Conservation (phyloP, 2,797 vertebrate species). For the Argentina silus region DNA sequence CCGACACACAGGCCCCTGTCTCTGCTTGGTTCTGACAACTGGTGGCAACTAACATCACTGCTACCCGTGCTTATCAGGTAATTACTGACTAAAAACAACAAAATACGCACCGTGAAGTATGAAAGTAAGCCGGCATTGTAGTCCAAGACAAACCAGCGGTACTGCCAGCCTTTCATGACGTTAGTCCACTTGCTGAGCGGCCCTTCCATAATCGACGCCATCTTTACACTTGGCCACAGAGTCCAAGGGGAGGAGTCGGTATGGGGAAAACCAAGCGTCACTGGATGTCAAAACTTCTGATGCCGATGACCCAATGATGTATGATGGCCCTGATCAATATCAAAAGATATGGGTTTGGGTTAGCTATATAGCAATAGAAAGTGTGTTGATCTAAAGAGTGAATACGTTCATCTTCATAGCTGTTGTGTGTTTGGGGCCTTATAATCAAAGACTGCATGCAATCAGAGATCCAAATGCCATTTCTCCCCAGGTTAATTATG, state of each 20-base stretch:
- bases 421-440: too few relatives aligned
- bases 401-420: too few relatives aligned
- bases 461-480: too few relatives aligned
- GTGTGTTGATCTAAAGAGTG: too few relatives aligned
- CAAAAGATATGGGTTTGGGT: too few relatives aligned
- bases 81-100: too few relatives aligned
- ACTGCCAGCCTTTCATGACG: conserved; percentile 99
- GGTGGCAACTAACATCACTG: conserved; percentile 12
- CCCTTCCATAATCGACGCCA: conserved; percentile 99
- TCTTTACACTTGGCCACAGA: conserved; percentile 79
- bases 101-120: conserved; percentile 90
- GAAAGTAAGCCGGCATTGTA: conserved; percentile 95
- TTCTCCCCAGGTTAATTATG: too few relatives aligned
- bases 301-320: too few relatives aligned
- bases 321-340: too few relatives aligned
- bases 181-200: conserved; percentile 99
- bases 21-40: conserved; percentile 35
- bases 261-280: conserved; percentile 43
- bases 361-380: too few relatives aligned
- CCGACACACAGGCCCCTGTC: conserved; percentile 68
- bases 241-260: conserved; percentile 44
- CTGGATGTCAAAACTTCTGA: conserved; percentile 7
- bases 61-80: neutral
- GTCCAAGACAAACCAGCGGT: conserved; percentile 97
- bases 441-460: too few relatives aligned